Conservation (phyloP, 2,113 vertebrate genomes). For the Sturnira hondurensis region DNA sequence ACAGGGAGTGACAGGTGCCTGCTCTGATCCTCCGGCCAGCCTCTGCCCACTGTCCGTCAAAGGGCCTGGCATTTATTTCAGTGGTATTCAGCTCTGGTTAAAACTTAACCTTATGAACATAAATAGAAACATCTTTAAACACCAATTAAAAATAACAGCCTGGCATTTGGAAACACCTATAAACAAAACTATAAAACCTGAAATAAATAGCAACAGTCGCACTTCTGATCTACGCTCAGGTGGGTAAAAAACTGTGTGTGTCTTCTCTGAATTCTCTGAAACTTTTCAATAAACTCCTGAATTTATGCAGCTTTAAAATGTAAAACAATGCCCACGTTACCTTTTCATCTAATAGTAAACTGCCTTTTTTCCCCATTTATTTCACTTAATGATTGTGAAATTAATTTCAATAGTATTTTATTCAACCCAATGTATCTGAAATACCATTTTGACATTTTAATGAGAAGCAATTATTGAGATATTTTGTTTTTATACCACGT, state of each 20-base stretch:
- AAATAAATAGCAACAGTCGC: constrained; percentile 48
- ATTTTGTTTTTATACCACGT: not conserved
- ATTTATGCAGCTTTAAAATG: not conserved
- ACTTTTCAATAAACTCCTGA: not conserved
- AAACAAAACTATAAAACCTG: constrained; percentile 73
- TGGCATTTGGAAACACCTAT: constrained; percentile 72
- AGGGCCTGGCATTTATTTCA: constrained; percentile 79
- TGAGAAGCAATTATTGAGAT: not conserved
- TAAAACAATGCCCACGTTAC: not conserved
- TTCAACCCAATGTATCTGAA: not conserved
- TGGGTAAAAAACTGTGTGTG: not conserved
- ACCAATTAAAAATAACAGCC: constrained; percentile 79
- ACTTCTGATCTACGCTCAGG: not conserved
- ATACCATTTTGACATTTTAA: not conserved
- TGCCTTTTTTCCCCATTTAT: not conserved
- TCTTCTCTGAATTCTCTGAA: not conserved
- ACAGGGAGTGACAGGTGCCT: constrained; percentile 56
- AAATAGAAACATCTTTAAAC: constrained; percentile 79
- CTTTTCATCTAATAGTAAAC: not conserved
- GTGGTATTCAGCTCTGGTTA: constrained; percentile 71
- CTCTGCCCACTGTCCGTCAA: constrained; percentile 69
- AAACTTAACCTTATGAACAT: constrained; percentile 79
- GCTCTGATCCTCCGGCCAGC: constrained; percentile 68
- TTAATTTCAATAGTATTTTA: constrained; percentile 15
- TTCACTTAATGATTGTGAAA: constrained; percentile 10